A percentile compares a stretch with the other conserved stretches of the same genome.
Evolutionary conservation across 1,140 invertebrate genomes (phyloP).

Genomic region (Portunus trituberculatus): DNA sequence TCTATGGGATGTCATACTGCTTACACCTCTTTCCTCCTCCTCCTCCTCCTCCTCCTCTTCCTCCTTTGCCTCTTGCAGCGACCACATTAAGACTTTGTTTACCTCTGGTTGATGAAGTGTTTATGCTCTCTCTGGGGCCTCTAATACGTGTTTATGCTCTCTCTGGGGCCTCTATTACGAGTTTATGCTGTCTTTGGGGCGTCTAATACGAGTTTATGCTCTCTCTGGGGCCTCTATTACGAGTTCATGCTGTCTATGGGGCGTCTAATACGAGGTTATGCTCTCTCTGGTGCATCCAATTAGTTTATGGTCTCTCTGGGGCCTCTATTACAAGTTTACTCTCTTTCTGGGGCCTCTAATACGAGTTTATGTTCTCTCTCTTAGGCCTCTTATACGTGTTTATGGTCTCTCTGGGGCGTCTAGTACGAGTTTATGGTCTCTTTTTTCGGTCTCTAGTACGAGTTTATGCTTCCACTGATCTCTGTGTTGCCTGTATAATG

Average conservation of each 20-base stretch:
- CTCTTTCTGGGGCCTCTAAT: neutral
- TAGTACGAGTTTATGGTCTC: no score
- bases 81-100: conserved; percentile 17
- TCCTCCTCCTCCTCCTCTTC: neutral
- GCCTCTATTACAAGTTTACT: neutral
- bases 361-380: neutral
- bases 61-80: neutral
- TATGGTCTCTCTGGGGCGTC: no score
- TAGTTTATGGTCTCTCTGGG: neutral
- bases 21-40: neutral
- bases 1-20: no score
- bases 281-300: neutral
- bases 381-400: no score
- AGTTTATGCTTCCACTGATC: no score
- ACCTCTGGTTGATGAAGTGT: neutral
- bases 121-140: neutral
- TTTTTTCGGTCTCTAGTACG: no score
- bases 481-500: no score
- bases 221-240: neutral
- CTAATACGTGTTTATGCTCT: no score
- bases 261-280: neutral
- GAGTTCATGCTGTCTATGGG: neutral
- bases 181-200: no score
- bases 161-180: no score
- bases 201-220: no score